phyloP scores from a whole-genome alignment of 2,888 invertebrate species.

The Acanthosepion pharaonis region DNA sequence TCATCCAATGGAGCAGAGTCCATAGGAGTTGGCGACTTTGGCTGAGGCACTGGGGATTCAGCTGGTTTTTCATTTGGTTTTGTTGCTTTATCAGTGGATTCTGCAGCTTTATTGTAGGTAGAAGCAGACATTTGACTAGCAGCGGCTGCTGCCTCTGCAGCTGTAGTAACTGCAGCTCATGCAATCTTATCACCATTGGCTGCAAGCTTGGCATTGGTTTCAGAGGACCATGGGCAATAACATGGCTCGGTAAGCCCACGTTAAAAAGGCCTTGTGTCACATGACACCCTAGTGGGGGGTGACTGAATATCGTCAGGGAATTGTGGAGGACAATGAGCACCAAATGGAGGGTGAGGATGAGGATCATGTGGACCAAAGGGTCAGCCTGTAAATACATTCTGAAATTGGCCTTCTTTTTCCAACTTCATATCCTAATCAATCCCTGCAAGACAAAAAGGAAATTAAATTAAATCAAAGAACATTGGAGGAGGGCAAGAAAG shows the following conservation, averaged over 20 bases:
- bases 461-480: not conserved
- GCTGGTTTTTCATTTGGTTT: conserved; percentile 40
- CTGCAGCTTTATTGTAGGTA: not conserved
- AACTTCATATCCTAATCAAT: conserved; percentile 75
- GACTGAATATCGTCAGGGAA: no score
- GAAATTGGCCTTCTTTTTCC: conserved; percentile 55
- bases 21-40: not conserved
- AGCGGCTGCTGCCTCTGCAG: conserved; percentile 38
- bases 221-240: not conserved
- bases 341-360: not conserved
- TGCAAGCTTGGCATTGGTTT: not conserved
- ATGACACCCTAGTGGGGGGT: no score
- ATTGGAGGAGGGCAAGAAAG: not conserved
- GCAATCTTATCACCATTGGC: conserved; percentile 42
- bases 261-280: no score
- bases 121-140: not conserved
- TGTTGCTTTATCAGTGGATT: not conserved
- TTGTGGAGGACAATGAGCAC: not conserved
- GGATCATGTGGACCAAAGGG: not conserved
- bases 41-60: not conserved
- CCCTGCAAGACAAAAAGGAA: conserved; percentile 62
- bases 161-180: conserved; percentile 25
- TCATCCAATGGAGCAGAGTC: not conserved
- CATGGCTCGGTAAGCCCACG: no score
- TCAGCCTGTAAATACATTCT: conserved; percentile 1